Base-by-base conservation (phyloP, 53 echinoderm and acorn worm species). In the Holothuria leucospilota region DNA sequence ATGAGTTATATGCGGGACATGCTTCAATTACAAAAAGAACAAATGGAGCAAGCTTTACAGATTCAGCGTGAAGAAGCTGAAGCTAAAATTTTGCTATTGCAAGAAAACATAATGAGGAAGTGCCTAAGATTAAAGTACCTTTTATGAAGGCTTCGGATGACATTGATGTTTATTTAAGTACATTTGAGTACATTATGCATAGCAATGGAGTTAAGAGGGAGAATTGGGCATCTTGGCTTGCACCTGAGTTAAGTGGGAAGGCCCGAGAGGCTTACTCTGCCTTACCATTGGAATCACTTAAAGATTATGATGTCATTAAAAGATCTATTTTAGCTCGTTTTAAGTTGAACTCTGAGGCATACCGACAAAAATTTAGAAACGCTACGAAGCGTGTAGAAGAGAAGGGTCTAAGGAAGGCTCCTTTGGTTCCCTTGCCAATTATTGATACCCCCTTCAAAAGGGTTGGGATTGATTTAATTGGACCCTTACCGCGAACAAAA, bases 401-500 rank as follows among this genome's bases (percentile, higher is more conserved):
- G 24, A 25, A 63, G 18, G 40, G 40, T 14, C 2, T 39, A 14
- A 60, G n/a, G 21, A 83, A 34, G 23, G 63, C 20, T 62, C 64
- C 64, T 39, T 63, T 83, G 39, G 38, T 39, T 10, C 83, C 83
- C 5, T 40, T 83, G 53, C 64, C 65, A 29, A 21, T 63, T 18
- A 83, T 83, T 63, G 66, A 63, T 30, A 63, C 25, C 20, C 83
- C 83, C 13, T 84, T 84, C 68, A 84, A 83, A 66, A 83, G 64
- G 83, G 67, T 84, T 62, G 84, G 84, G 18, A 62, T 64, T 11
- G 83, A 83, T 83, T 61, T 83, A 34, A 84, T 63, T 29, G 81
- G 84, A 14, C 84, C 66, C 0, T 64, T 58, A 25, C 53, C 29
- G 24, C 18, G 51, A 15, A n/a, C 81, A 29, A 64, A 85, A 70